A percentile compares a stretch with the other conserved stretches of the same genome.
Evolutionary conservation across 2,797 vertebrate genomes (phyloP).

Genomic region (Oryzias sinensis): DNA sequence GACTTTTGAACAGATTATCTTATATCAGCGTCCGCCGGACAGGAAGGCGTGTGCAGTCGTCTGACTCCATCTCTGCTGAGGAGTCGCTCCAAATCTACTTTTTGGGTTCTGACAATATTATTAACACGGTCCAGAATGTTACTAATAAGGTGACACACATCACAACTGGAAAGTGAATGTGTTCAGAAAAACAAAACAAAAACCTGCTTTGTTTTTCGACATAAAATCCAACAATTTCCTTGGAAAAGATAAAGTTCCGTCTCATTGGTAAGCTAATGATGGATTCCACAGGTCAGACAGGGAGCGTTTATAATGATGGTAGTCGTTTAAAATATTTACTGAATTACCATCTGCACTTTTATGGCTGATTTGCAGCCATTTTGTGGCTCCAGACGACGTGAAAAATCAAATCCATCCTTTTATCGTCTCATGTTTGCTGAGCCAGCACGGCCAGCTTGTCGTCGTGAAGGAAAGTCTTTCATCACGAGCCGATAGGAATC

Average conservation of each 20-base stretch:
- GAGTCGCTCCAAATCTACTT: constrained; percentile 62
- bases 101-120: constrained; percentile 37
- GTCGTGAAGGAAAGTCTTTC: constrained; percentile 31
- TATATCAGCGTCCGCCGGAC: constrained; percentile 66
- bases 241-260: constrained; percentile 77
- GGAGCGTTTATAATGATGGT: constrained; percentile 80
- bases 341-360: constrained; percentile 90
- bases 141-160: neutral
- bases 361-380: constrained; percentile 85
- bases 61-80: constrained; percentile 34
- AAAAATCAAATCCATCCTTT: constrained; percentile 68
- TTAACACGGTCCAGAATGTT: constrained; percentile 11
- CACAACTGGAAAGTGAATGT: neutral
- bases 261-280: constrained; percentile 88
- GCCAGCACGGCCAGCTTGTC: constrained; percentile 58
- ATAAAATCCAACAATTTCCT: constrained; percentile 58
- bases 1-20: constrained; percentile 49
- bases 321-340: constrained; percentile 89
- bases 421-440: constrained; percentile 67
- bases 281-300: constrained; percentile 83
- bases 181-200: constrained; percentile 1
- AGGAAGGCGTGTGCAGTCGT: constrained; percentile 49
- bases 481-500: constrained; percentile 27
- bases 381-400: constrained; percentile 79
- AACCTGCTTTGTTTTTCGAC: constrained; percentile 44